Evolutionary conservation across 2,888 invertebrate species (phyloP).

Genomic region (Noctua janthina): DNA sequence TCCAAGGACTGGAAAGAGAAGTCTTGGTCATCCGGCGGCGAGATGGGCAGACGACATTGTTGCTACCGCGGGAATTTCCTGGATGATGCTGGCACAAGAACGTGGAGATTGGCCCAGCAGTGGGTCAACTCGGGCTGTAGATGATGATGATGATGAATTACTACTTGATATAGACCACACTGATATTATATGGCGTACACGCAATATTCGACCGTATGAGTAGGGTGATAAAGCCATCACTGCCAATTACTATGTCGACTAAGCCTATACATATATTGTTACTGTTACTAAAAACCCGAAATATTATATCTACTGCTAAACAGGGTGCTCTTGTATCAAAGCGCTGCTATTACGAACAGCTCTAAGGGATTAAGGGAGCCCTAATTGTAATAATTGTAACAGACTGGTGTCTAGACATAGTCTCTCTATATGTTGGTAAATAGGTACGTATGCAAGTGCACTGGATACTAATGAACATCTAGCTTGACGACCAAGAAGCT

Average conservation of each 20-base stretch:
- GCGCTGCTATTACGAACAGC: background rate
- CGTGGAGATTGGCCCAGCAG: background rate
- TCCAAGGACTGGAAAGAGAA: background rate
- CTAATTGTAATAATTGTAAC: background rate
- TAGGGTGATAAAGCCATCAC: background rate
- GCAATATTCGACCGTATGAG: background rate
- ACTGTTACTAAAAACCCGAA: background rate
- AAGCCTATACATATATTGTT: background rate
- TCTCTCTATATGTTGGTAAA: background rate
- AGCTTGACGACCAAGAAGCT: background rate
- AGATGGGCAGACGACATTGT: background rate
- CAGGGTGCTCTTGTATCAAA: background rate
- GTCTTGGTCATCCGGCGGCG: background rate
- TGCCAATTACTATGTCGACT: background rate
- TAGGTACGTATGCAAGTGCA: background rate
- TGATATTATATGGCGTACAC: background rate
- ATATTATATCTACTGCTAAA: background rate
- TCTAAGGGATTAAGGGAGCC: background rate
- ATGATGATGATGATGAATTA: background rate
- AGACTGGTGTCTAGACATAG: slow-evolving; percentile 12
- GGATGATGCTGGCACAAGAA: background rate
- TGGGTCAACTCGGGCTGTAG: background rate
- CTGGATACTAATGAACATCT: background rate
- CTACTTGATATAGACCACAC: background rate
- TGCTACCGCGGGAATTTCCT: background rate